phyloP scores from a whole-genome alignment of 2,888 invertebrate species.

The Eurytoma adleriae region DNA sequence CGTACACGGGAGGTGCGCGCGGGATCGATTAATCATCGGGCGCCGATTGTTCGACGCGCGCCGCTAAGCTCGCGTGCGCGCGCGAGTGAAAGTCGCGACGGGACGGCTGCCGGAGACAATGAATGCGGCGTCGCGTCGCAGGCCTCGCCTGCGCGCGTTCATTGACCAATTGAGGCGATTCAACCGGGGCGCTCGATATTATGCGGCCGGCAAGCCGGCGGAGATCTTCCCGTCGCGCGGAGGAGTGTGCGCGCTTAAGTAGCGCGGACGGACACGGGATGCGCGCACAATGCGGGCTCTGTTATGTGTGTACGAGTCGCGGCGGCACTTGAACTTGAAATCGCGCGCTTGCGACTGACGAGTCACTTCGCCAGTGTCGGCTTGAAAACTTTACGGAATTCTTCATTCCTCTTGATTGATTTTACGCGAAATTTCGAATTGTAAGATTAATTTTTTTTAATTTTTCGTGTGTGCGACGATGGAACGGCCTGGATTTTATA shows the following conservation, averaged over 20 bases:
- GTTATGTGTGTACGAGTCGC: neutral
- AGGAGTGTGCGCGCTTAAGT: no score
- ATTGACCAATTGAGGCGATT: slow-evolving; percentile 56
- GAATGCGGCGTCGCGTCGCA: slow-evolving; percentile 3
- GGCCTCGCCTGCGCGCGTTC: slow-evolving; percentile 46
- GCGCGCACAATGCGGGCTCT: slow-evolving; percentile 13
- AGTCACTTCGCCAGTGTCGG: no score
- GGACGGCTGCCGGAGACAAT: slow-evolving; percentile 45
- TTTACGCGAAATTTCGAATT: no score
- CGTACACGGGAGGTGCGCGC: neutral
- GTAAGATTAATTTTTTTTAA: no score
- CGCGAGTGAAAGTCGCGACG: slow-evolving; percentile 47
- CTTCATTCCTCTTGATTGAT: no score
- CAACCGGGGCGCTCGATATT: slow-evolving; percentile 29
- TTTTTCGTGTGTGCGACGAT: no score
- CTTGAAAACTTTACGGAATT: no score
- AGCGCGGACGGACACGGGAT: neutral
- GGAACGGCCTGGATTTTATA: no score
- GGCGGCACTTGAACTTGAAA: slow-evolving; percentile 47
- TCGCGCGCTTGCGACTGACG: neutral
- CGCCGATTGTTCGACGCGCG: slow-evolving; percentile 34
- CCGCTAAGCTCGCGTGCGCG: neutral
- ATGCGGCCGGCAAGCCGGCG: slow-evolving; percentile 5
- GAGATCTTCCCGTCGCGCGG: neutral
- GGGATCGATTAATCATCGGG: slow-evolving; percentile 48